These are phyloP conservation scores for Hippocampus abdominalis DNA, from an alignment of 2,113 vertebrate genomes.

Conservation along the genomic window DNA sequence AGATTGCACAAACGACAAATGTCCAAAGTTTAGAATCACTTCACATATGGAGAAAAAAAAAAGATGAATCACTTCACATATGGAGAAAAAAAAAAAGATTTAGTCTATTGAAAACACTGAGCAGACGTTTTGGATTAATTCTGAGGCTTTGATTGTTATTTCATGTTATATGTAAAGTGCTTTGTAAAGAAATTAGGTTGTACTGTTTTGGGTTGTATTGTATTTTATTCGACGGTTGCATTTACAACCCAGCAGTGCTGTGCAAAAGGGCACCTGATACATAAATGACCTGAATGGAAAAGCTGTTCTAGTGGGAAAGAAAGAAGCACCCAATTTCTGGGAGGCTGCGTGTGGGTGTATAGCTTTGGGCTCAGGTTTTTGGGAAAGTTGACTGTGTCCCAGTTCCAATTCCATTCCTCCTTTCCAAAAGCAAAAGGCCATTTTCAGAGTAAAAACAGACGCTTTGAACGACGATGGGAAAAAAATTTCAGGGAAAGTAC, in stretches of 20 bases:
- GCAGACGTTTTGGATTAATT: not conserved
- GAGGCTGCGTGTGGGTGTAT: constrained; percentile 5
- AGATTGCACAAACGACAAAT: too few relatives aligned
- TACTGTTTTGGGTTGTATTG: too few relatives aligned
- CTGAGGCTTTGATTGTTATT: not conserved
- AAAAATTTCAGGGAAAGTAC: constrained; percentile 10
- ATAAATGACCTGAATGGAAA: constrained; percentile 59
- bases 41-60: not conserved
- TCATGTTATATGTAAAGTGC: too few relatives aligned
- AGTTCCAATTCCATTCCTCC: constrained; percentile 40
- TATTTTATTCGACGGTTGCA: too few relatives aligned
- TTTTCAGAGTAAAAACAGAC: constrained; percentile 18
- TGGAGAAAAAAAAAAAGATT: not conserved
- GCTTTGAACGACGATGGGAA: constrained; percentile 15
- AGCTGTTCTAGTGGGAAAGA: constrained; percentile 41
- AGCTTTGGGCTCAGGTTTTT: constrained; percentile 39
- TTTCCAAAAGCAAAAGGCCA: constrained; percentile 50
- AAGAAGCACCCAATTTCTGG: constrained; percentile 51
- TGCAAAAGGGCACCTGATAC: constrained; percentile 18
- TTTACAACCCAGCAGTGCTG: too few relatives aligned
- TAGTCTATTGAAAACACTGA: too few relatives aligned
- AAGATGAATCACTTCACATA: not conserved
- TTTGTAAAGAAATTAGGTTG: too few relatives aligned
- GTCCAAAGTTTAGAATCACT: too few relatives aligned
- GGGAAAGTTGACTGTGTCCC: constrained; percentile 53